phyloP scores from a whole-genome alignment of 1,140 invertebrate species.

The Vollenhovia emeryi region DNA sequence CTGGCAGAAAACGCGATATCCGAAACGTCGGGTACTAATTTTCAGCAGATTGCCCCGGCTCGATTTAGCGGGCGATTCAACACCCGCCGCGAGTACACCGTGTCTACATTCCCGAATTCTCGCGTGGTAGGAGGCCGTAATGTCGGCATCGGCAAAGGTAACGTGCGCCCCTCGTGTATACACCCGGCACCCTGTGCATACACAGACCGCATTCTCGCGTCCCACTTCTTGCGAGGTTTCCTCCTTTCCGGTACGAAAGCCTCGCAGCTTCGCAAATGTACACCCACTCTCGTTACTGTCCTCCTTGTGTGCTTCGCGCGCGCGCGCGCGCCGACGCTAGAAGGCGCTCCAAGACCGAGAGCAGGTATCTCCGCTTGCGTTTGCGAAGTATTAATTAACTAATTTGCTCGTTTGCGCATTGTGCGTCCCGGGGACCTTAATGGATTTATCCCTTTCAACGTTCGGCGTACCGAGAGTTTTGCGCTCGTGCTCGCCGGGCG shows the following conservation, averaged over 20 bases:
- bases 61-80: slow-evolving; percentile 57
- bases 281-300: slow-evolving; percentile 11
- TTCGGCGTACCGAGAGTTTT: slow-evolving; percentile 28
- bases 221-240: slow-evolving; percentile 63
- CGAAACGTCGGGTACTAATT: slow-evolving; percentile 60
- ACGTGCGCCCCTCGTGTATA: slow-evolving; percentile 58
- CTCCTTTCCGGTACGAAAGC: slow-evolving; percentile 48
- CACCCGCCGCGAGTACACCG: slow-evolving; percentile 36
- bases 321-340: not conserved
- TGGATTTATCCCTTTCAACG: slow-evolving; percentile 51
- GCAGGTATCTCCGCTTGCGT: slow-evolving; percentile 14
- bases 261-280: slow-evolving; percentile 42
- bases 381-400: slow-evolving; percentile 60
- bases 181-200: slow-evolving; percentile 62
- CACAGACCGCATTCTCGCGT: slow-evolving; percentile 66
- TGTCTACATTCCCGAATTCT: slow-evolving; percentile 68
- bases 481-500: not conserved
- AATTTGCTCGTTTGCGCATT: slow-evolving; percentile 57
- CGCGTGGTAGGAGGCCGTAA: slow-evolving; percentile 71
- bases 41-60: slow-evolving; percentile 59
- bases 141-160: slow-evolving; percentile 67
- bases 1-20: slow-evolving; percentile 41
- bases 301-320: slow-evolving; percentile 27
- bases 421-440: slow-evolving; percentile 28
- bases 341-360: slow-evolving; percentile 13